These are phyloP conservation scores for Canis aureus DNA, from an alignment of 2,113 vertebrate species.

Conservation along the genomic window DNA sequence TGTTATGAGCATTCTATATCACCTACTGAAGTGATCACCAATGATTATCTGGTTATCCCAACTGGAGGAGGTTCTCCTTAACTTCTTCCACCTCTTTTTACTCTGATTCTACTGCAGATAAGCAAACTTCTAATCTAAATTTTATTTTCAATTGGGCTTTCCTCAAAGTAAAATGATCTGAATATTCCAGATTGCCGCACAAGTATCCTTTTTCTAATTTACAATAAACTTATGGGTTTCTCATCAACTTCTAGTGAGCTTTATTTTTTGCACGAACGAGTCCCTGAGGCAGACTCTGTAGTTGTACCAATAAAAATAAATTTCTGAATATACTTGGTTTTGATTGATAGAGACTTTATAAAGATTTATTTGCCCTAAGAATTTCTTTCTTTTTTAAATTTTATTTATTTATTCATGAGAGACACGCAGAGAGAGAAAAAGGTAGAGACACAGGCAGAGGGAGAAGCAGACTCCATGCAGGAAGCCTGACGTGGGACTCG, in stretches of 20 bases:
- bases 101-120: not conserved
- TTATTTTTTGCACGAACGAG: not conserved
- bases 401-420: no score
- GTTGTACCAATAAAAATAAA: not conserved
- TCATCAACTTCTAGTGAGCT: not conserved
- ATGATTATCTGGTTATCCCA: not conserved
- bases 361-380: conserved; percentile 1
- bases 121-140: not conserved
- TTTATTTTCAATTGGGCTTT: conserved; percentile 16
- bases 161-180: not conserved
- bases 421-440: no score
- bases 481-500: no score
- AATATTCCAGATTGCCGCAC: not conserved
- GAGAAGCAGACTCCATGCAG: no score
- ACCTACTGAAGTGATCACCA: not conserved
- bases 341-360: not conserved
- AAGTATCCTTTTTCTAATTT: not conserved
- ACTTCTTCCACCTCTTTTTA: not conserved
- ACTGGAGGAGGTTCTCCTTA: not conserved
- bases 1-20: not conserved
- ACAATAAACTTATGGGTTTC: not conserved
- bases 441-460: no score
- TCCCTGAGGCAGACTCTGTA: not conserved
- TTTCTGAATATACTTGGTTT: conserved; percentile 38
- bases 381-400: not conserved